phyloP scores from a whole-genome alignment of 2,113 vertebrate genomes.

The Hippocampus abdominalis region DNA sequence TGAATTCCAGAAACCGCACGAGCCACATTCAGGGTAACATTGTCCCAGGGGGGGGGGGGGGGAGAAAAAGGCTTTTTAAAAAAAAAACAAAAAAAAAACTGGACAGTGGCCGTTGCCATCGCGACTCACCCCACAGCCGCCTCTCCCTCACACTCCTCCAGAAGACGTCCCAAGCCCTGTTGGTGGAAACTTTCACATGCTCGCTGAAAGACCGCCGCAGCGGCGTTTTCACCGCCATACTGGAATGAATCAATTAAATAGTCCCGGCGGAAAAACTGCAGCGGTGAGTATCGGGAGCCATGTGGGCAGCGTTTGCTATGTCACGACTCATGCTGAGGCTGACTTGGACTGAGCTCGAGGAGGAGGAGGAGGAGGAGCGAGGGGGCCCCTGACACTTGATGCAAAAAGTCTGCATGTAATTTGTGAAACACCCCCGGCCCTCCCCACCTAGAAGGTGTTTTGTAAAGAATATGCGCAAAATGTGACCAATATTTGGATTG shows the following conservation, averaged over 20 bases:
- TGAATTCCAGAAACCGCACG: not conserved
- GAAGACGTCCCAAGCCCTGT: conserved; percentile 77
- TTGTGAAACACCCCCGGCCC: conserved; percentile 45
- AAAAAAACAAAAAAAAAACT: not conserved
- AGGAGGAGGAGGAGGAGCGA: conserved; percentile 23
- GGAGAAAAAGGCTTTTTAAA: too few species aligned
- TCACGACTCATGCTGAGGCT: conserved; percentile 13
- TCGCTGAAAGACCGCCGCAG: conserved; percentile 80
- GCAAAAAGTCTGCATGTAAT: conserved; percentile 63
- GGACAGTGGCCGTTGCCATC: not conserved
- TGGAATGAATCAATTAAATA: conserved; percentile 36
- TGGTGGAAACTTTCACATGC: conserved; percentile 72
- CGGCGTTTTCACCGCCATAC: conserved; percentile 56
- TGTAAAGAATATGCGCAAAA: not conserved
- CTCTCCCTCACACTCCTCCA: conserved; percentile 78
- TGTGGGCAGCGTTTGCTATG: conserved; percentile 8
- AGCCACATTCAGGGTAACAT: not conserved
- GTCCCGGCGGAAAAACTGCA: conserved; percentile 13
- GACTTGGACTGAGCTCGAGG: conserved; percentile 25
- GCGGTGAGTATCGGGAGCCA: conserved; percentile 16
- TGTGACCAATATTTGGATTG: not conserved
- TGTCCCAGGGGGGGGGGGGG: too few species aligned
- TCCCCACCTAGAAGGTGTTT: not conserved
- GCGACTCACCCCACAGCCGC: conserved; percentile 73
- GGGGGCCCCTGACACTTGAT: conserved; percentile 51